Conservation (phyloP, 2,888 invertebrate genomes). For the Caenorhabditis becei region DNA sequence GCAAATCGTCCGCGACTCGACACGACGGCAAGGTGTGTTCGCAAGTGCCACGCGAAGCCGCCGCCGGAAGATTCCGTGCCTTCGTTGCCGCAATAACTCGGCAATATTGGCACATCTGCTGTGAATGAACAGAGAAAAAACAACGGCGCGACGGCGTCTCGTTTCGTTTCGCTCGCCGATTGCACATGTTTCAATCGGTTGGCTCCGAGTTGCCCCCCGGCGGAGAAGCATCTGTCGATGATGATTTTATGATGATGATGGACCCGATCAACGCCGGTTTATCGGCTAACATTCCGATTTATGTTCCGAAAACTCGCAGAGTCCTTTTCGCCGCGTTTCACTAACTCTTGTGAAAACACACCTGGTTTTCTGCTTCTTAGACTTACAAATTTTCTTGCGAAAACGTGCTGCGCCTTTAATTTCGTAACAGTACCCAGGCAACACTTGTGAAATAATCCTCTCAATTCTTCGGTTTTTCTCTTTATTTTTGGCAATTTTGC, state of each 20-base stretch:
- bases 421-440: not conserved
- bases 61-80: not conserved
- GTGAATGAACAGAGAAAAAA: conserved; percentile 15
- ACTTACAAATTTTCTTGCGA: not conserved
- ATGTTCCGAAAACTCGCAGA: conserved; percentile 1
- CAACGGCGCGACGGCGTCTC: not conserved
- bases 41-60: not conserved
- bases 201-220: conserved; percentile 10
- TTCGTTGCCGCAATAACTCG: not conserved
- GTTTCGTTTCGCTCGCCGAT: not conserved
- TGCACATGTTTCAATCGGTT: conserved; percentile 47
- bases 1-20: not conserved
- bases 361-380: not conserved
- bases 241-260: conserved; percentile 51
- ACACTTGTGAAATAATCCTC: not conserved
- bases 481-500: not conserved
- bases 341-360: conserved; percentile 15
- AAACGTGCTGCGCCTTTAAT: conserved; percentile 1
- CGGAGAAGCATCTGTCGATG: conserved; percentile 52
- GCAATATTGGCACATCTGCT: conserved; percentile 58
- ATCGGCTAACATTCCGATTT: conserved; percentile 5
- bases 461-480: not conserved
- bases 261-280: not conserved
- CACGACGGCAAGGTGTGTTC: not conserved
- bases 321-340: not conserved